phyloP scores from a whole-genome alignment of 2,888 invertebrate species.

The Cinara cedri region DNA sequence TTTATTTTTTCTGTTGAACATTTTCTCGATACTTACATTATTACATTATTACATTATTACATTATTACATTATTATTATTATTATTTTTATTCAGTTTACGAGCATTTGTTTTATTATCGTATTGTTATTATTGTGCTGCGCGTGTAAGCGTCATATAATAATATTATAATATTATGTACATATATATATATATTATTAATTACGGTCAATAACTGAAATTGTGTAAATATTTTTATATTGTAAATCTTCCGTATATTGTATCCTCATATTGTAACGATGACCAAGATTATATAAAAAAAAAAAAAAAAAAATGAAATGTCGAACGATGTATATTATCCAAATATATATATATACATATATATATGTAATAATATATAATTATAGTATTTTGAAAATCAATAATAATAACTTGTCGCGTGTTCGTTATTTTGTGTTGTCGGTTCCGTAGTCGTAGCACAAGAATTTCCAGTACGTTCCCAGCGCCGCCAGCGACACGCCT shows the following conservation, averaged over 20 bases:
- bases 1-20: too few relatives aligned
- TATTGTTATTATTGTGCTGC: too few relatives aligned
- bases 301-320: slow-evolving; percentile 31
- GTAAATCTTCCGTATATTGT: slow-evolving; percentile 45
- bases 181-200: slow-evolving; percentile 3
- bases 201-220: slow-evolving; percentile 24
- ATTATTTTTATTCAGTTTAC: slow-evolving; percentile 16
- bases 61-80: background rate
- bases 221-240: slow-evolving; percentile 53
- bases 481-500: slow-evolving; percentile 38
- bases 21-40: background rate
- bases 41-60: too few relatives aligned
- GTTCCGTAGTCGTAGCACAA: slow-evolving; percentile 32
- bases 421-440: slow-evolving; percentile 6
- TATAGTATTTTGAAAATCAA: slow-evolving; percentile 51
- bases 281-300: too few relatives aligned
- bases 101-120: background rate
- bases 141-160: too few relatives aligned
- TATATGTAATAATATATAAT: slow-evolving; percentile 29
- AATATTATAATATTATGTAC: slow-evolving; percentile 3
- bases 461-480: slow-evolving; percentile 49
- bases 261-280: slow-evolving; percentile 7
- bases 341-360: slow-evolving; percentile 25
- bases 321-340: slow-evolving; percentile 34
- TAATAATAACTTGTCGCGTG: background rate